A percentile compares a stretch with the other conserved stretches of the same genome.
Conservation (phyloP, 2,888 invertebrate species). For the Orchestes rusci region DNA sequence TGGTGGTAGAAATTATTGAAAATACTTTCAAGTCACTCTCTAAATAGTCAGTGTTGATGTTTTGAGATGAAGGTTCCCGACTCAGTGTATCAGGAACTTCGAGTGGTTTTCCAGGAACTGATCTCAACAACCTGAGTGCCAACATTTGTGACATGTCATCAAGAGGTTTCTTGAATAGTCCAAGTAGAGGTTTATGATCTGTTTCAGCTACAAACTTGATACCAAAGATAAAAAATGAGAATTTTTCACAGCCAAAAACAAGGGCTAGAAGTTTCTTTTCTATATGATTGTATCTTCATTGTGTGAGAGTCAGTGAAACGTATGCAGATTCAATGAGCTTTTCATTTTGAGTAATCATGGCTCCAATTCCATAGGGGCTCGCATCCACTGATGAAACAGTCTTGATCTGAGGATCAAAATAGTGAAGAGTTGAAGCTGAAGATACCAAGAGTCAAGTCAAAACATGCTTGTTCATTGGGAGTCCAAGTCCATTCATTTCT, state of each 20-base stretch:
- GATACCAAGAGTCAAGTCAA: too few species aligned
- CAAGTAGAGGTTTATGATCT: slow-evolving; percentile 26
- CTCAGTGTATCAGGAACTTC: slow-evolving; percentile 20
- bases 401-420: too few species aligned
- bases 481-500: slow-evolving; percentile 20
- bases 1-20: neutral
- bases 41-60: slow-evolving; percentile 5
- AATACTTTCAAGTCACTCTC: neutral
- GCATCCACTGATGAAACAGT: slow-evolving; percentile 22
- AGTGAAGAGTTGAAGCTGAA: too few species aligned
- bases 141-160: slow-evolving; percentile 26
- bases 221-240: slow-evolving; percentile 24
- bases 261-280: slow-evolving; percentile 32
- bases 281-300: slow-evolving; percentile 26
- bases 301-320: slow-evolving; percentile 21
- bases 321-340: slow-evolving; percentile 24
- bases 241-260: slow-evolving; percentile 28
- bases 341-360: slow-evolving; percentile 17
- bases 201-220: slow-evolving; percentile 20
- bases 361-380: slow-evolving; percentile 22
- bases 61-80: slow-evolving; percentile 7
- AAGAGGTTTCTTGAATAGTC: slow-evolving; percentile 26
- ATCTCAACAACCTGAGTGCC: slow-evolving; percentile 21
- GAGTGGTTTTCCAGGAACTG: slow-evolving; percentile 23
- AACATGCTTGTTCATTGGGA: slow-evolving; percentile 5